Evolutionary conservation across 2,113 vertebrate genomes (phyloP).

Genomic region (Epinephelus moara): DNA sequence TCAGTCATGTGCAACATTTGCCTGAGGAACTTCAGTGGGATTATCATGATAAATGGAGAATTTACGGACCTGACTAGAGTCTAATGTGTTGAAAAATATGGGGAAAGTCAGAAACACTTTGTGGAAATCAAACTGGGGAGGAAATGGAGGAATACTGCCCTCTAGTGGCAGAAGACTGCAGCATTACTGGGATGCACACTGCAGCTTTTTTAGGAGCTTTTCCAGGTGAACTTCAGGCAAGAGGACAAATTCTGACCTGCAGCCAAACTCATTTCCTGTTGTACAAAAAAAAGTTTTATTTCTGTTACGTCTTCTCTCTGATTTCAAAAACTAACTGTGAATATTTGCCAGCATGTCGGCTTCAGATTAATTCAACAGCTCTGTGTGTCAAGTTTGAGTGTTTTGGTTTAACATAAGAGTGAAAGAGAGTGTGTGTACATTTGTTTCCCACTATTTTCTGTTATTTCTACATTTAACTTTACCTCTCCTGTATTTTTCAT

Average conservation of each 20-base stretch:
- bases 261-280: neutral
- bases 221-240: neutral
- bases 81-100: slow-evolving; percentile 46
- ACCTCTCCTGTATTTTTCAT: neutral
- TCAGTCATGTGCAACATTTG: neutral
- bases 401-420: neutral
- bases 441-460: neutral
- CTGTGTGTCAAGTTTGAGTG: neutral
- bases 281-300: neutral
- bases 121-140: neutral
- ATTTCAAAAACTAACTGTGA: slow-evolving; percentile 38
- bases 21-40: neutral
- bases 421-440: neutral
- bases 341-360: slow-evolving; percentile 52
- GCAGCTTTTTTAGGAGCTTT: neutral
- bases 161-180: slow-evolving; percentile 42
- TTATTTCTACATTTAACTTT: neutral
- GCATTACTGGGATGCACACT: neutral
- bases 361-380: neutral
- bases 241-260: neutral
- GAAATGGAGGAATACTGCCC: slow-evolving; percentile 19
- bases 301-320: neutral
- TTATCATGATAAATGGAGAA: neutral
- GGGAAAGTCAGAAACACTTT: neutral
- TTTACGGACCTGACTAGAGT: slow-evolving; percentile 7